Base-by-base conservation (phyloP, 2,113 vertebrate genomes). In the Tautogolabrus adspersus region DNA sequence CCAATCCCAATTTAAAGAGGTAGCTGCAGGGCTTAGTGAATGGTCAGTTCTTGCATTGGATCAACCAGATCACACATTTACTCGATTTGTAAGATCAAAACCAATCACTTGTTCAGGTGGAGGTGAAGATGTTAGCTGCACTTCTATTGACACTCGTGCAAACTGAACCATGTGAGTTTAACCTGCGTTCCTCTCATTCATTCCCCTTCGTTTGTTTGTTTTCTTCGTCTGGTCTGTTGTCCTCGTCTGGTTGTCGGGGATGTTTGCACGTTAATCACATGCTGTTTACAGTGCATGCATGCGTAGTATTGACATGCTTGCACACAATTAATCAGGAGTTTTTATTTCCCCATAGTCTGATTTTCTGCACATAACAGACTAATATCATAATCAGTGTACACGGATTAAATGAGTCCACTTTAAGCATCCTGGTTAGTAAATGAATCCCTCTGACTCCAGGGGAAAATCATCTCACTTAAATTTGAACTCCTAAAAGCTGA, bases 281-380 rank as follows among this genome's bases (percentile, higher is more conserved):
- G 54, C 62, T 42, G 65, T 74, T 74, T 52, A 51, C 79, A 22
- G 60, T 16, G 52, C 59, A 58, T 11, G n/a, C 26, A 10, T 34
- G 52, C 44, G 16, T 30, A 30, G 19, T 18, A n/a, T 57, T 11
- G 9, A 38, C 44, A 61, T 22, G 15, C 46, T 23, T 52, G 19
- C 10, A 37, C 58, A 61, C 22, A 47, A 30, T 12, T 0, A 62
- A 44, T 63, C 37, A 9, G 37, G 30, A 10, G 21, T 22, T 62
- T 16, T 49, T 10, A 18, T 12, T n/a, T 44, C 9, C 44, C 19
- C 10, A 9, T 6, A n/a, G n/a, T 66, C 15, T 3, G 21, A 51
- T 54, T 69, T 49, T 15, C 34, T 58, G 8, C 19, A 62, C 19
- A 15, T 22, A 16, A 26, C 26, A 4, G 6, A 11, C 16, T 22